These are phyloP conservation scores for Theretra japonica DNA, from an alignment of 2,888 invertebrate genomes.

Conservation along the genomic window DNA sequence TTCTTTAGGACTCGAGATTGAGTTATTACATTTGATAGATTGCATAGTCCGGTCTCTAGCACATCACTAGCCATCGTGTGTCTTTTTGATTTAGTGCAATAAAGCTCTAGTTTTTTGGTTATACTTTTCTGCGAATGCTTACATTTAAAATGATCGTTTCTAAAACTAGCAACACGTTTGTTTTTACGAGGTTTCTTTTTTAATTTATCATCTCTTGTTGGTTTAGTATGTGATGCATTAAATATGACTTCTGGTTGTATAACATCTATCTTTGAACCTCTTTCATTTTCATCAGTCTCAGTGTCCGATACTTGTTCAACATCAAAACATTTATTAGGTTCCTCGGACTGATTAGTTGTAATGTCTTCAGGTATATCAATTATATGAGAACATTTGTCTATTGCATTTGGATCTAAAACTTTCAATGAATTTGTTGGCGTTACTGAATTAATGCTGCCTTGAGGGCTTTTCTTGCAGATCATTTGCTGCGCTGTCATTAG, in stretches of 20 bases:
- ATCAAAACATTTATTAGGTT: background rate
- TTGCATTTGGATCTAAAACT: slow-evolving; percentile 34
- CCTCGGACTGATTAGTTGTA: slow-evolving; percentile 39
- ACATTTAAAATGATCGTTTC: slow-evolving; percentile 54
- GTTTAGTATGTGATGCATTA: slow-evolving; percentile 39
- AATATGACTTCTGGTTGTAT: slow-evolving; percentile 46
- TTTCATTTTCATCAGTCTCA: background rate
- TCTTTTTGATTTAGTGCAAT: slow-evolving; percentile 47
- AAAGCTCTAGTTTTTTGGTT: slow-evolving; percentile 45
- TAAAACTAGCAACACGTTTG: slow-evolving; percentile 45
- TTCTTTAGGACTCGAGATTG: slow-evolving; percentile 55
- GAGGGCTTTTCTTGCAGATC: slow-evolving; percentile 46
- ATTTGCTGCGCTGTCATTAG: slow-evolving; percentile 45
- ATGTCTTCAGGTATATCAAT: slow-evolving; percentile 36
- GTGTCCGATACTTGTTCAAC: background rate
- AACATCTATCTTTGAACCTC: background rate
- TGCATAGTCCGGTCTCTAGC: slow-evolving; percentile 45
- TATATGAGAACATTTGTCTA: slow-evolving; percentile 35
- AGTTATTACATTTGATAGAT: slow-evolving; percentile 53
- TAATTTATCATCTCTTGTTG: slow-evolving; percentile 36
- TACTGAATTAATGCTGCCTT: slow-evolving; percentile 43
- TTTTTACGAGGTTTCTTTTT: slow-evolving; percentile 45
- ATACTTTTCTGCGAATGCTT: slow-evolving; percentile 38
- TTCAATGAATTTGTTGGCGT: slow-evolving; percentile 45
- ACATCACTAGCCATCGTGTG: slow-evolving; percentile 40